Base-by-base conservation (phyloP, 2,797 vertebrate genomes). In the Eupleurogrammus muticus region DNA sequence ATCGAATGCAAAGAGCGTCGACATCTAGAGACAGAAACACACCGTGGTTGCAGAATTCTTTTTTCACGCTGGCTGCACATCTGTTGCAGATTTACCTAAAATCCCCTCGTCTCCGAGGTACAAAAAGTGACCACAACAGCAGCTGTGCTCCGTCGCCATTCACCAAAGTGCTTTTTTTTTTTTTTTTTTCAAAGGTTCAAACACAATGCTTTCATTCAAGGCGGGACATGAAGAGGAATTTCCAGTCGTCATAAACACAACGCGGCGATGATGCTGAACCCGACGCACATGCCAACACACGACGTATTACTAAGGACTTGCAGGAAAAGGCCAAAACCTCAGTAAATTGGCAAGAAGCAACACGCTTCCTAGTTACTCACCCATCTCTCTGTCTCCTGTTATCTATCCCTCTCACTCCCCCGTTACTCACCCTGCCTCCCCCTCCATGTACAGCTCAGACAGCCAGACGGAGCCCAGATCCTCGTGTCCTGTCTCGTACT, bases 401-500 rank as follows among this genome's bases (percentile, higher is more conserved):
- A 28, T 54, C 38, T 53, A 1, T 17, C 34, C 54, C 40, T 34
- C 71, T 59, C 61, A 17, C 20, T 17, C 17, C 55, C 59, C 38
- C n/a, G 42, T 66, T 90, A 91, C 90, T 90, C 87, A 90, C 92
- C 93, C 93, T 84, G 86, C 74, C 84, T 79, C 86, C 70, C 84
- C 79, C 19, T 89, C 92, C 93, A 94, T 92, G 88, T 94, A 94
- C 55, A 94, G 89, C 79, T 93, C 92, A 44, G 89, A 82, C 65
- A 89, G 77, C 94, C 91, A 91, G 69, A 92, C 79, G 65, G 90
- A 94, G 69, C 92, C 91, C 4, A 90, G 82, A 63, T 93, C 93
- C 69, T 94, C 93, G 56, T 93, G 92, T 76, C 92, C 93, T 21
- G 5, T 70, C 83, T 93, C 92, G 85, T 92, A 93, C 77, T 92